Percentiles rank a stretch among this genome's conserved stretches.
These are phyloP conservation scores for Drosophila arawakana DNA, from an alignment of 1,140 invertebrate species.

Conservation along the genomic window DNA sequence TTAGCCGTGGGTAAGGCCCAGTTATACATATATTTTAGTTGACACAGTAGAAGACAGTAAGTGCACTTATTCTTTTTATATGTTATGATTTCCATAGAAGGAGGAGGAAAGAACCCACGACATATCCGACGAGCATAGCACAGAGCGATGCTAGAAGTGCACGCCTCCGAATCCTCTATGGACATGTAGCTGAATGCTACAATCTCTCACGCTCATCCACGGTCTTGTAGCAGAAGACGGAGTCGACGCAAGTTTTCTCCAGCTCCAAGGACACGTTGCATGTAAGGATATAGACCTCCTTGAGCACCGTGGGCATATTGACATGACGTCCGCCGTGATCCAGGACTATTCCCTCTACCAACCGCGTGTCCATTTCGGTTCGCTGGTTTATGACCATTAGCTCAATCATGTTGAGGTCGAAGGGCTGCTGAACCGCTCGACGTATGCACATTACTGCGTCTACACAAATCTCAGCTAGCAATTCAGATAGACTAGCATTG, in stretches of 20 bases:
- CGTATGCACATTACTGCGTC: conserved; percentile 94
- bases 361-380: conserved; percentile 94
- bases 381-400: conserved; percentile 99
- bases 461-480: conserved; percentile 95
- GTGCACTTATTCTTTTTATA: too few relatives aligned
- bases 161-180: too few relatives aligned
- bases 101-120: too few relatives aligned
- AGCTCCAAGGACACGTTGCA: conserved; percentile 99
- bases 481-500: conserved; percentile 92
- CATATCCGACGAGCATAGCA: too few relatives aligned
- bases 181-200: too few relatives aligned
- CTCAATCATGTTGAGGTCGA: conserved; percentile 98
- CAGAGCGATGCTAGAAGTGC: too few relatives aligned
- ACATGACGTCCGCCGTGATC: conserved; percentile 99
- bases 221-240: conserved; percentile 99
- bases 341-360: conserved; percentile 95
- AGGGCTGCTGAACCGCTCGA: conserved; percentile 85
- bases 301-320: conserved; percentile 97
- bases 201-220: conserved; percentile 98
- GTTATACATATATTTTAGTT: too few relatives aligned
- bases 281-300: conserved; percentile 97
- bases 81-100: too few relatives aligned
- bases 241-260: conserved; percentile 98
- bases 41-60: too few relatives aligned
- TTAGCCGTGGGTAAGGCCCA: too few relatives aligned